Conservation (phyloP, 2,113 vertebrate species). For the Apaloderma vittatum region DNA sequence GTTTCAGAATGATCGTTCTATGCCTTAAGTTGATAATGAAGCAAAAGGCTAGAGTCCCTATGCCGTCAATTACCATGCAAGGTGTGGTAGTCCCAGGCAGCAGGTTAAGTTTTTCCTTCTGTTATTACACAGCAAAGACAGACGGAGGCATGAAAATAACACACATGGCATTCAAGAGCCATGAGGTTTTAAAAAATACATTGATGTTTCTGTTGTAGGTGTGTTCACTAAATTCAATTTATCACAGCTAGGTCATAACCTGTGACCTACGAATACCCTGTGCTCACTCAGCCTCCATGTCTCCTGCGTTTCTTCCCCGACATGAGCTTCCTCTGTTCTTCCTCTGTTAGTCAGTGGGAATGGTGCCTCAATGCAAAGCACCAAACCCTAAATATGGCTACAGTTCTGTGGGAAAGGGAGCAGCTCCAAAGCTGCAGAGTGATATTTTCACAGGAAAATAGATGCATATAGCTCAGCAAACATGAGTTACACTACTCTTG, state of each 20-base stretch:
- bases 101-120: neutral
- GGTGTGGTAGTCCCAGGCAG: neutral
- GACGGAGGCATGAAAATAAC: neutral
- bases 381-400: neutral
- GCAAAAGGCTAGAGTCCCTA: neutral
- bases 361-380: neutral
- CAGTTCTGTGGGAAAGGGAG: neutral
- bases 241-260: neutral
- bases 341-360: neutral
- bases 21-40: neutral
- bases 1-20: constrained; percentile 11
- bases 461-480: neutral
- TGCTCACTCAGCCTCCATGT: neutral
- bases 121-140: neutral
- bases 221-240: neutral
- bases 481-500: neutral
- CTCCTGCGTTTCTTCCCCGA: neutral
- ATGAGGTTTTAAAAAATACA: neutral
- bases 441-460: neutral
- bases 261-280: neutral
- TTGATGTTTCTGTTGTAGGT: neutral
- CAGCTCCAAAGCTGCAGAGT: neutral
- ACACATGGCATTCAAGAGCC: neutral
- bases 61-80: neutral
- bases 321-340: neutral